Evolutionary conservation across 92 coral and sea anemone species (phyloP).

Genomic region (Palythoa heliodiscus): DNA sequence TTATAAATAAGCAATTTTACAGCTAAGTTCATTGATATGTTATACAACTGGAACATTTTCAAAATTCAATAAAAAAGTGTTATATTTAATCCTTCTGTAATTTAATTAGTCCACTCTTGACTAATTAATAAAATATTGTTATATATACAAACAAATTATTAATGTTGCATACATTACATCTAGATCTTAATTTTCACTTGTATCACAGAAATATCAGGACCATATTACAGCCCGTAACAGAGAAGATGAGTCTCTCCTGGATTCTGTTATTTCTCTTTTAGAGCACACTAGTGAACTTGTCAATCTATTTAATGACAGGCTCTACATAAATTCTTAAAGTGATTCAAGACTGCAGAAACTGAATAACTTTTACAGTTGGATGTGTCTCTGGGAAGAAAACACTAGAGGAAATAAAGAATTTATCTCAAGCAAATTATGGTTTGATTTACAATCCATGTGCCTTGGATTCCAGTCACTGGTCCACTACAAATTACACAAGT

Average conservation of each 20-base stretch:
- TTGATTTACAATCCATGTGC: conserved; percentile 64
- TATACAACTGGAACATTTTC: neutral
- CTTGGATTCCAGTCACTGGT: conserved; percentile 55
- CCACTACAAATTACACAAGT: neutral
- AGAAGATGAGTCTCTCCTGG: conserved; percentile 4
- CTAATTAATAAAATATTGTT: neutral
- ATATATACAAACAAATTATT: neutral
- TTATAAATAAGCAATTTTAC: too few relatives aligned
- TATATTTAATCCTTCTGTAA: neutral
- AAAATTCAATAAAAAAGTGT: neutral
- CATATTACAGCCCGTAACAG: neutral
- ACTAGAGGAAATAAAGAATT: conserved; percentile 5
- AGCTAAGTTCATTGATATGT: neutral
- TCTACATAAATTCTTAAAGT: too few relatives aligned
- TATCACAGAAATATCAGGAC: neutral
- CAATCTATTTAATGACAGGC: neutral
- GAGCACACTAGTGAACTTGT: conserved; percentile 3
- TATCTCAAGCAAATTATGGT: conserved; percentile 53
- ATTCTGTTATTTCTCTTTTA: conserved; percentile 13
- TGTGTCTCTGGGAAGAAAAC: too few relatives aligned
- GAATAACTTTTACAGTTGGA: too few relatives aligned
- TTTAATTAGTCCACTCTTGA: neutral
- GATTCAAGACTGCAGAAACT: too few relatives aligned
- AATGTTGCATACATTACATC: neutral
- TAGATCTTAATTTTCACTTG: neutral